A percentile compares a stretch with the other conserved stretches of the same genome.
Conservation (phyloP, 1,140 invertebrate species). For the Anoplophora glabripennis region DNA sequence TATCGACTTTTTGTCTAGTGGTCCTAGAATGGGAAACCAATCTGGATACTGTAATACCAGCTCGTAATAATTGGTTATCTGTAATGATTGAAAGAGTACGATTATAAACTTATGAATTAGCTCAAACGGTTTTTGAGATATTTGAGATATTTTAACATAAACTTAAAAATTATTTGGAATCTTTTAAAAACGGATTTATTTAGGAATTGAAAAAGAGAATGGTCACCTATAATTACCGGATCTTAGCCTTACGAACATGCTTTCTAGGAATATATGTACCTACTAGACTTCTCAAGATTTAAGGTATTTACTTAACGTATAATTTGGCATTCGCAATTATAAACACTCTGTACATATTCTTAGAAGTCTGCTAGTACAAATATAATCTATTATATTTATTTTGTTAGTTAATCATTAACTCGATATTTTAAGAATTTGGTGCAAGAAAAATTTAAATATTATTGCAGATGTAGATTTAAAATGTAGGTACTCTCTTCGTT, state of each 20-base stretch:
- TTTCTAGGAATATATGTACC: too few relatives aligned
- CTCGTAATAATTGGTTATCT: constrained; percentile 42
- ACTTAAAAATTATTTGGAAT: neutral
- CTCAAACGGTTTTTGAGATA: neutral
- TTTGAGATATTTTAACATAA: neutral
- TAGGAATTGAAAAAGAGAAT: neutral
- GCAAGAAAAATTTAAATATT: too few relatives aligned
- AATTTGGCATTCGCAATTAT: too few relatives aligned
- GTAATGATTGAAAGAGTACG: constrained; percentile 19
- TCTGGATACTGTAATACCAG: constrained; percentile 38
- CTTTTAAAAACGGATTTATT: neutral
- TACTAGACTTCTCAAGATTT: too few relatives aligned
- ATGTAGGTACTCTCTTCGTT: too few relatives aligned
- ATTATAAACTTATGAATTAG: neutral
- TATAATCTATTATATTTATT: too few relatives aligned
- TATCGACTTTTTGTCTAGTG: constrained; percentile 30
- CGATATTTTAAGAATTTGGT: too few relatives aligned
- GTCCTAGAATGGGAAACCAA: constrained; percentile 42
- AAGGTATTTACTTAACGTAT: too few relatives aligned
- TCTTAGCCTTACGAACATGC: neutral
- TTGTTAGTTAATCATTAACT: too few relatives aligned
- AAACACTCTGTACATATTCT: too few relatives aligned
- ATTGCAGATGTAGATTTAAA: too few relatives aligned
- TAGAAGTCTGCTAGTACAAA: too few relatives aligned
- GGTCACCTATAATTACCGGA: neutral